These are phyloP conservation scores for Lonchura striata DNA, from an alignment of 2,113 vertebrate species.

Conservation along the genomic window DNA sequence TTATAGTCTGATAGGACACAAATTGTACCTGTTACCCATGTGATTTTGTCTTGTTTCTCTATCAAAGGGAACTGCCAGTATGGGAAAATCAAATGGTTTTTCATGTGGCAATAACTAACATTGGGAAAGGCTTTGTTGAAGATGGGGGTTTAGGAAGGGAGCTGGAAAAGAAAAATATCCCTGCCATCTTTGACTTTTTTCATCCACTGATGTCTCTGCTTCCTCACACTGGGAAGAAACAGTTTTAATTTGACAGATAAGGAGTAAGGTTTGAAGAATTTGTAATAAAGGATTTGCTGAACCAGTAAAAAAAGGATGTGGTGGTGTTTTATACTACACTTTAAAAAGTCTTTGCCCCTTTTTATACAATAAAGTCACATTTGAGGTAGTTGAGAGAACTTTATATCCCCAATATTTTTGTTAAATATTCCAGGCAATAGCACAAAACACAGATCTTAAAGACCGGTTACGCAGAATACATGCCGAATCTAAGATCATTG, in stretches of 20 bases:
- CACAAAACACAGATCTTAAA: conserved; percentile 95
- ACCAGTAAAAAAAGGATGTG: neutral
- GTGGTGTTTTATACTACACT: neutral
- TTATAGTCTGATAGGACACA: neutral
- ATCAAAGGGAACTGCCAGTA: neutral
- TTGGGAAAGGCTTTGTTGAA: neutral
- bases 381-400: conserved; percentile 36
- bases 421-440: conserved; percentile 89
- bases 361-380: neutral
- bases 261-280: neutral
- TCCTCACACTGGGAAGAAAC: neutral
- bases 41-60: neutral
- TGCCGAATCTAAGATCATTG: conserved; percentile 89
- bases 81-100: neutral
- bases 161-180: neutral
- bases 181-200: neutral
- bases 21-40: neutral
- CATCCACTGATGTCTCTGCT: neutral
- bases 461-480: conserved; percentile 97
- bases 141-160: neutral
- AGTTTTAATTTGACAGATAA: neutral
- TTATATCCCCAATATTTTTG: conserved; percentile 76
- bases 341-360: neutral
- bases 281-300: neutral
- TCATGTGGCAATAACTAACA: neutral